These are phyloP conservation scores for Equus quagga DNA, from an alignment of 2,113 vertebrate genomes.

Conservation along the genomic window DNA sequence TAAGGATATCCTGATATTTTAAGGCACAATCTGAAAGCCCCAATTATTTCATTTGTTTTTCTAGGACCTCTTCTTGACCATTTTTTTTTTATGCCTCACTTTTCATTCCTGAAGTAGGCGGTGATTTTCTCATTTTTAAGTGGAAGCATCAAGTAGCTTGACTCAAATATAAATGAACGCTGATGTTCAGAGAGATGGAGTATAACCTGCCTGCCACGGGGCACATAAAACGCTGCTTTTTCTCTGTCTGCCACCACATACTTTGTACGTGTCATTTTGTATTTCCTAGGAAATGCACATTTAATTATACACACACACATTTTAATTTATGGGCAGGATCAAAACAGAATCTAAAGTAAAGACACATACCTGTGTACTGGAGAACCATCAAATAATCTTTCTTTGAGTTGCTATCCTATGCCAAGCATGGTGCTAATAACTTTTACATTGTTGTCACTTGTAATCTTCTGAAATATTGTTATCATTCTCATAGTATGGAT, in stretches of 20 bases:
- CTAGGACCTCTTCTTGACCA: neutral
- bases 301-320: neutral
- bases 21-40: neutral
- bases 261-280: neutral
- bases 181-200: neutral
- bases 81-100: neutral
- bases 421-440: neutral
- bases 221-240: neutral
- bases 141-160: neutral
- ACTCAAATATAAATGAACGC: neutral
- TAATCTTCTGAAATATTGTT: neutral
- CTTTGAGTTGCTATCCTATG: neutral
- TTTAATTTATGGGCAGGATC: neutral
- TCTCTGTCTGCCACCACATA: neutral
- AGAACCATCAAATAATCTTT: neutral
- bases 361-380: neutral
- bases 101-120: conserved; percentile 1
- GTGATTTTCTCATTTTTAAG: neutral
- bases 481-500: neutral
- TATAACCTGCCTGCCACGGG: neutral
- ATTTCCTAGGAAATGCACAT: neutral
- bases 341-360: neutral
- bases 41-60: conserved; percentile 41
- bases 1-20: neutral
- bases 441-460: neutral